Evolutionary conservation across 2,888 invertebrate genomes (phyloP), one percentile per base, ranked within the genome.

Genomic region (Hetaerina titia): DNA sequence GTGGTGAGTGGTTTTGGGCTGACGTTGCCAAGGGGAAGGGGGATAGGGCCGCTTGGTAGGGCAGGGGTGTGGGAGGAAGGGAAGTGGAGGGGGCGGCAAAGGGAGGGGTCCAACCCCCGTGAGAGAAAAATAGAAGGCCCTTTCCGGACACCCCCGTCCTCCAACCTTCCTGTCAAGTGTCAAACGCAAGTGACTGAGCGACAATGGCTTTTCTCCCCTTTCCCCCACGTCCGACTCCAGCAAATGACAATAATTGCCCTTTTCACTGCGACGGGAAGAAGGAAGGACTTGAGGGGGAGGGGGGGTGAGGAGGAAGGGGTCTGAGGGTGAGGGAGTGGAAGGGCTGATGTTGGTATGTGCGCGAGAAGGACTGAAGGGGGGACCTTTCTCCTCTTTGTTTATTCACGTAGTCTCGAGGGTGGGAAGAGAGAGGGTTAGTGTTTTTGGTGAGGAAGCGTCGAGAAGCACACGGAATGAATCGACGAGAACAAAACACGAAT

Each of bases 231-330:
- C 88, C 45, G 88, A 45, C 88, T 25, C 57, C 57, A 19, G 57
- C 88, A 88, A 88, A 88, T 88, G 90, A 90, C 90, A 63, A 63
- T 90, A 90, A 90, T 90, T 90, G 64, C 90, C 90, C 63, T 90
- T 58, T 90, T 81, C 81, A 92, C 56, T 22, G 69, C 31, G 57
- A 4, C 8, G 0, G 60, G 60, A 57, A 9, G 57, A 57, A 22
- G 57, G 58, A 25, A 22, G 45, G 45, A 45, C 13, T 25, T 31
- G 31, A 1, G 17, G 31, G 5, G 17, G 31, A 19, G 58, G n/a
- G 5, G 19, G 13, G 25, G n/a, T 22, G 7, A n/a, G 60, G 58
- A n/a, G 89, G n/a, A n/a, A n/a, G 58, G 58, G 13, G 58, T 15
- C 57, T 11, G 58, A n/a, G 7, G 7, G 81, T 17, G 81, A 5